phyloP scores from a whole-genome alignment of 2,797 vertebrate genomes.

The Neoniphon sammara region DNA sequence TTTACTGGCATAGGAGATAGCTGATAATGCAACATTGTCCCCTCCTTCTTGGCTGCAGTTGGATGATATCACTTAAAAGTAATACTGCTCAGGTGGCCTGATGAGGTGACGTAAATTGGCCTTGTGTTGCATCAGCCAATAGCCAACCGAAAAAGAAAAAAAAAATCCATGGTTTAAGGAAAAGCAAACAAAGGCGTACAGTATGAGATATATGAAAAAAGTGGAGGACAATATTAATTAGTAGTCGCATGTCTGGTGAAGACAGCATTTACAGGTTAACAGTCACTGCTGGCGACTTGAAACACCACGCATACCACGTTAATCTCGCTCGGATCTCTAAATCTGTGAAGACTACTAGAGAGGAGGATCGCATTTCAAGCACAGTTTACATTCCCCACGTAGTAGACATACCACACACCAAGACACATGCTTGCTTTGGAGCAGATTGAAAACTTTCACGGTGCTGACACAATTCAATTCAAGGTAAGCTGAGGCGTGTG shows the following conservation, averaged over 20 bases:
- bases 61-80: constrained; percentile 6
- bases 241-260: not conserved
- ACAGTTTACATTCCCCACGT: constrained; percentile 72
- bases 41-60: too few species aligned
- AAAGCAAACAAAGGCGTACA: not conserved
- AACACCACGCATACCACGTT: constrained; percentile 19
- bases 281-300: constrained; percentile 20
- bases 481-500: constrained; percentile 4
- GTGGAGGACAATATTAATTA: not conserved
- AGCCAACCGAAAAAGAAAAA: not conserved
- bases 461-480: constrained; percentile 2
- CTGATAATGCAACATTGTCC: constrained; percentile 27
- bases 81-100: constrained; percentile 5
- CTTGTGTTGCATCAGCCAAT: not conserved
- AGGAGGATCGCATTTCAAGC: constrained; percentile 66
- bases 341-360: constrained; percentile 48
- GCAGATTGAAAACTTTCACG: constrained; percentile 16
- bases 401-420: constrained; percentile 67
- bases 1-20: constrained; percentile 44
- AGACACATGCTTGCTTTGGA: constrained; percentile 24
- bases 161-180: not conserved
- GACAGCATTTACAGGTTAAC: constrained; percentile 15
- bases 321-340: constrained; percentile 55
- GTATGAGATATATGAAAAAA: not conserved
- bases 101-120: not conserved